phyloP scores from a whole-genome alignment of 2,888 invertebrate genomes.

The Caenorhabditis sp. region DNA sequence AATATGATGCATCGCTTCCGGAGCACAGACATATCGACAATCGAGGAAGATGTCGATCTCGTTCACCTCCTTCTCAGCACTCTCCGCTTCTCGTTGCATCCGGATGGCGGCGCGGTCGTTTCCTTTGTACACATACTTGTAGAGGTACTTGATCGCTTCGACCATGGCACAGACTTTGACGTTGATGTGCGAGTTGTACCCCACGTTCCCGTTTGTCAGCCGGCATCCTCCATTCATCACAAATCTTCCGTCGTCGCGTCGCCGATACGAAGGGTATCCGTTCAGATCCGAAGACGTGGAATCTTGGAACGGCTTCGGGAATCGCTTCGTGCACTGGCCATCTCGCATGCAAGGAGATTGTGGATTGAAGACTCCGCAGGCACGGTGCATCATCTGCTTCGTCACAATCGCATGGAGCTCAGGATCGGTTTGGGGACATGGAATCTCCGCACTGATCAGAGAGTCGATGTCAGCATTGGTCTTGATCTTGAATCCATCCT shows the following conservation, averaged over 20 bases:
- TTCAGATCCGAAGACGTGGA: slow-evolving; percentile 79
- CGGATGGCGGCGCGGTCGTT: background rate
- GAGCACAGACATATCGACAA: slow-evolving; percentile 62
- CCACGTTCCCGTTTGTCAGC: slow-evolving; percentile 83
- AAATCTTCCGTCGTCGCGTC: slow-evolving; percentile 72
- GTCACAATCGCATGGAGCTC: slow-evolving; percentile 63
- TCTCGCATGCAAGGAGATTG: slow-evolving; percentile 83
- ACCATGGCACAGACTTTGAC: slow-evolving; percentile 79
- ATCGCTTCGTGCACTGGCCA: slow-evolving; percentile 83
- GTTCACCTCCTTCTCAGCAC: slow-evolving; percentile 11
- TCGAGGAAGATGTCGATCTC: slow-evolving; percentile 58
- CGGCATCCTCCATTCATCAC: too few relatives aligned
- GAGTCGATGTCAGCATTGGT: slow-evolving; percentile 39
- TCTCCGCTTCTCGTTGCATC: background rate
- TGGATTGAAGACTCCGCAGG: slow-evolving; percentile 74
- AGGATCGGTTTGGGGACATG: too few relatives aligned
- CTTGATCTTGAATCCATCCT: background rate
- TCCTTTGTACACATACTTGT: slow-evolving; percentile 24
- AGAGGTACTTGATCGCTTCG: slow-evolving; percentile 51
- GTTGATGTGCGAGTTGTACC: slow-evolving; percentile 82
- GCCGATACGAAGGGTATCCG: slow-evolving; percentile 83
- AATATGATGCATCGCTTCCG: slow-evolving; percentile 57
- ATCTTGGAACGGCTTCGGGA: slow-evolving; percentile 79
- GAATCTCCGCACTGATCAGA: slow-evolving; percentile 70
- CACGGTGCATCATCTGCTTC: slow-evolving; percentile 75